Conservation (phyloP, 1,140 invertebrate genomes). For the Hyphantria cunea region DNA sequence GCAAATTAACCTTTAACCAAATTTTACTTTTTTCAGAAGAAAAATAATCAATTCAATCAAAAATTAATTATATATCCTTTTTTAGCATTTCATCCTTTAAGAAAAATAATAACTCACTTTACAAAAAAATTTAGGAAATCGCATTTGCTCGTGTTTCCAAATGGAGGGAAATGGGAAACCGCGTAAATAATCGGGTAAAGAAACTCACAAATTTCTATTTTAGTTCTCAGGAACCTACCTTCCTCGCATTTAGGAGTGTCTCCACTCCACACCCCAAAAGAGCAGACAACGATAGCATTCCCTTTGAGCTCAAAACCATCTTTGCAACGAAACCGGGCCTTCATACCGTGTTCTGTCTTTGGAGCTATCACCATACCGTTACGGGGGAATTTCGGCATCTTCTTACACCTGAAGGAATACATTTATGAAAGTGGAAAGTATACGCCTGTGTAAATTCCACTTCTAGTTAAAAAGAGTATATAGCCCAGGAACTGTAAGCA, state of each 20-base stretch:
- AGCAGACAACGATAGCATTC: constrained; percentile 88
- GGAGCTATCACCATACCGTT: constrained; percentile 98
- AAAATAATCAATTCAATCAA: too few species aligned
- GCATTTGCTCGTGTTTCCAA: too few species aligned
- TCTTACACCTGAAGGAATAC: constrained; percentile 87
- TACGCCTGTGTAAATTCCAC: too few species aligned
- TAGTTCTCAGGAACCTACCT: constrained; percentile 78
- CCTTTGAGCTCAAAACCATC: constrained; percentile 94
- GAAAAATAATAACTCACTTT: too few species aligned
- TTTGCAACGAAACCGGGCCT: constrained; percentile 94
- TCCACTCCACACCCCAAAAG: constrained; percentile 96
- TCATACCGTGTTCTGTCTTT: constrained; percentile 97
- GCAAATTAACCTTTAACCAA: too few species aligned
- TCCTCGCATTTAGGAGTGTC: constrained; percentile 92
- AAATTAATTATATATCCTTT: too few species aligned
- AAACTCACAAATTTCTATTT: background rate
- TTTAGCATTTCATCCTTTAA: too few species aligned
- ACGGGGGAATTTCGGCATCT: constrained; percentile 92
- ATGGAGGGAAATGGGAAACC: too few species aligned
- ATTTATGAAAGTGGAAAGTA: background rate
- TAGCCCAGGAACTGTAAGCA: too few species aligned
- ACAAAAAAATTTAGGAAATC: too few species aligned
- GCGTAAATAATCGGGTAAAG: background rate
- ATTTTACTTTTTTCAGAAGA: too few species aligned
- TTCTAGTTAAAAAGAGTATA: too few species aligned